Evolutionary conservation across 2,113 vertebrate species (phyloP).

Genomic region (Polypterus senegalus): DNA sequence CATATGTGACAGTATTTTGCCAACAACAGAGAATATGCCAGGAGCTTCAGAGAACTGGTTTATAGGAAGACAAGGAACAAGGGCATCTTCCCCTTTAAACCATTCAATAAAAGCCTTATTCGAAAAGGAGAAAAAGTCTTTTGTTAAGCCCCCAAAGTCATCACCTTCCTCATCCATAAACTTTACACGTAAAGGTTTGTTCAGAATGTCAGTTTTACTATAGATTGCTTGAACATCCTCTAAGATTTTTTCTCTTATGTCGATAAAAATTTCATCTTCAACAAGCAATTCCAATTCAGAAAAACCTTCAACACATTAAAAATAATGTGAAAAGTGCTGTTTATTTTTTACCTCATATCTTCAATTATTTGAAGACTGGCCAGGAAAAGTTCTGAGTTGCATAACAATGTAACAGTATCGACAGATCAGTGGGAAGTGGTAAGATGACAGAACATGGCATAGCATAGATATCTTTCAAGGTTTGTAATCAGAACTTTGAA

Average conservation of each 20-base stretch:
- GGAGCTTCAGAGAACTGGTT: background rate
- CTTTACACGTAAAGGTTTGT: background rate
- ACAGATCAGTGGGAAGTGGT: no score
- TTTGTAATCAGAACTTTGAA: no score
- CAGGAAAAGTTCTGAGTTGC: no score
- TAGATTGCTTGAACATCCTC: background rate
- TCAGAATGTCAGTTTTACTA: background rate
- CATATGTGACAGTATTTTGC: background rate
- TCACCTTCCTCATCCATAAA: background rate
- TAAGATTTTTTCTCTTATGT: background rate
- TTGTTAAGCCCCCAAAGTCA: background rate
- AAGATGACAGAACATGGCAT: no score
- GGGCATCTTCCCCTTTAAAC: constrained; percentile 1
- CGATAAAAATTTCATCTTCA: background rate
- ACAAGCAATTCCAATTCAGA: background rate
- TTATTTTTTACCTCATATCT: no score
- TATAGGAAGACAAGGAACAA: background rate
- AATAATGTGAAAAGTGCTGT: no score
- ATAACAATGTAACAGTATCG: no score
- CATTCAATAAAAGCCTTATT: background rate
- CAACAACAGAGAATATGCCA: background rate
- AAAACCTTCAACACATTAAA: background rate
- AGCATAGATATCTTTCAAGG: no score
- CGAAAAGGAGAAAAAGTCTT: background rate
- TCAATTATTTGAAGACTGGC: no score